Percentiles rank a stretch among this genome's conserved stretches.
phyloP scores from a whole-genome alignment of 2,113 vertebrate genomes.

The Forbesichthys papilliferus region DNA sequence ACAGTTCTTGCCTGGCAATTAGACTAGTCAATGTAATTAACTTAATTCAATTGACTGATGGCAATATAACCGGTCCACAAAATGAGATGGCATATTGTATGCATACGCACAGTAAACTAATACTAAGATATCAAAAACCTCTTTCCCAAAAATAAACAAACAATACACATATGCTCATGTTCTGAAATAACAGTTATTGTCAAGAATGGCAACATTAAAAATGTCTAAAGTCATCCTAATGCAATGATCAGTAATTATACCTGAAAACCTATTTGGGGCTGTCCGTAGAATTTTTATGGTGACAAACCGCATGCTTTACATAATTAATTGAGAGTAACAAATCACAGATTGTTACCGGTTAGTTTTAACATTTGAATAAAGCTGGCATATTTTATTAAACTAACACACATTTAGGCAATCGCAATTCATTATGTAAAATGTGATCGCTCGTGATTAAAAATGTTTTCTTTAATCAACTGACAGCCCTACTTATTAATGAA shows the following conservation, averaged over 20 bases:
- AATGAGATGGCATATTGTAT: slow-evolving; percentile 39
- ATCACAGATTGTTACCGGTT: no score
- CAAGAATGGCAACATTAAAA: slow-evolving; percentile 68
- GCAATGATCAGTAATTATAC: slow-evolving; percentile 12
- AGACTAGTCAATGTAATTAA: slow-evolving; percentile 9
- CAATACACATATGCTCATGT: slow-evolving; percentile 24
- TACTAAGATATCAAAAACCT: slow-evolving; percentile 65
- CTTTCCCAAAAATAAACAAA: slow-evolving; percentile 69
- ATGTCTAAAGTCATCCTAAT: slow-evolving; percentile 41
- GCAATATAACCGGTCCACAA: slow-evolving; percentile 6
- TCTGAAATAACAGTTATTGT: slow-evolving; percentile 30
- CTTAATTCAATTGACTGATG: not conserved
- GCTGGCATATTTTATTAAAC: slow-evolving; percentile 10
- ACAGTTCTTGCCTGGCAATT: not conserved
- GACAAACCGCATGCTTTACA: no score
- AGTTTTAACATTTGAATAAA: slow-evolving; percentile 63
- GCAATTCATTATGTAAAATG: no score
- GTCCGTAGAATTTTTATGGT: no score
- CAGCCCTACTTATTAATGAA: no score
- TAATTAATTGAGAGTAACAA: no score
- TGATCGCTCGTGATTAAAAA: no score
- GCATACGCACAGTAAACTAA: slow-evolving; percentile 66
- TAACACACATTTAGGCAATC: no score
- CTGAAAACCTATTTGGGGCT: slow-evolving; percentile 75
- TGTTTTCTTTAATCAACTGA: no score